A percentile compares a stretch with the other conserved stretches of the same genome.
phyloP scores from a whole-genome alignment of 1,140 invertebrate species.

The Drosophila erecta region DNA sequence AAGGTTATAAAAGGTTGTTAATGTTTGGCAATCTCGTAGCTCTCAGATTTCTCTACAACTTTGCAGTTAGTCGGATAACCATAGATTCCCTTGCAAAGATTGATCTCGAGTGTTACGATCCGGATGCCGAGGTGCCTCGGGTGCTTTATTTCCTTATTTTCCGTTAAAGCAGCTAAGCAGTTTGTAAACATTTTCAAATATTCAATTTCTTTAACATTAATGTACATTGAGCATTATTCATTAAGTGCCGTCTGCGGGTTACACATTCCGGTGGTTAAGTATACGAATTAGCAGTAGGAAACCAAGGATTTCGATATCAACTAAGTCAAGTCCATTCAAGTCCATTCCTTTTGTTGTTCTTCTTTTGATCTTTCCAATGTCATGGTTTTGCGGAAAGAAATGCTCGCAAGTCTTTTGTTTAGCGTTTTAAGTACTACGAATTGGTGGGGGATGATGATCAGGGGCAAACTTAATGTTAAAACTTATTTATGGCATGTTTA shows the following conservation, averaged over 20 bases:
- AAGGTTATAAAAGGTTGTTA: constrained; percentile 3
- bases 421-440: constrained; percentile 69
- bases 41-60: constrained; percentile 6
- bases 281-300: constrained; percentile 67
- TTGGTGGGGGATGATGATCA: constrained; percentile 18
- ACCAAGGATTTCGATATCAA: constrained; percentile 37
- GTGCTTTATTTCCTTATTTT: background rate
- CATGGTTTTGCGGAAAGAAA: constrained; percentile 38
- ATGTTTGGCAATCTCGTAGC: constrained; percentile 43
- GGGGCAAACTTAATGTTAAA: constrained; percentile 62
- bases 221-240: constrained; percentile 75
- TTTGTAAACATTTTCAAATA: constrained; percentile 29
- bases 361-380: constrained; percentile 7
- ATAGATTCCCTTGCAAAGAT: constrained; percentile 4
- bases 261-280: constrained; percentile 53
- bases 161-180: constrained; percentile 26
- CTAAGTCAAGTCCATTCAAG: constrained; percentile 45
- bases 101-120: constrained; percentile 10
- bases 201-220: constrained; percentile 45
- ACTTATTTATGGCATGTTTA: constrained; percentile 82
- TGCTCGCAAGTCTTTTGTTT: constrained; percentile 69
- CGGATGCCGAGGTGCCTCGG: constrained; percentile 1
- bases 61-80: background rate
- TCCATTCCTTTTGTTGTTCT: constrained; percentile 12
- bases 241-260: constrained; percentile 19